Conservation (phyloP, 2,797 vertebrate species). For the Tauraco hartlaubi region DNA sequence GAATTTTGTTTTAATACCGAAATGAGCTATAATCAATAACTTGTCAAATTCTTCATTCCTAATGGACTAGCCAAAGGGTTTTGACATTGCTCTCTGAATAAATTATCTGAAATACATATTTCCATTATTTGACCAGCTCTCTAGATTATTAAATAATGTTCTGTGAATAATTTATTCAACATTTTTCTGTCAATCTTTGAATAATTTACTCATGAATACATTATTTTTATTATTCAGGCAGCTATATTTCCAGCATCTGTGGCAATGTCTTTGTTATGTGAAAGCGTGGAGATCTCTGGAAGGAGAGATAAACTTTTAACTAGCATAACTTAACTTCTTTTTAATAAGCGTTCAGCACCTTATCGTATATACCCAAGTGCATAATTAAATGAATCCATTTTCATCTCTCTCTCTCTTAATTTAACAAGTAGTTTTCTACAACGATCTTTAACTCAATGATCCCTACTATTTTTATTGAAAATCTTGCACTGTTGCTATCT, state of each 20-base stretch:
- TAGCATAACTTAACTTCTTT: conserved; percentile 24
- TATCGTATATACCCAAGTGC: conserved; percentile 18
- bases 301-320: conserved; percentile 28
- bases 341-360: not conserved
- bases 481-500: not conserved
- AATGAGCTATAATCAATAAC: conserved; percentile 57
- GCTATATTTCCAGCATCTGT: conserved; percentile 19
- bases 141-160: conserved; percentile 63
- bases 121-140: conserved; percentile 62
- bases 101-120: conserved; percentile 56
- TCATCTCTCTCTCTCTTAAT: not conserved
- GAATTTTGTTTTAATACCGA: conserved; percentile 46
- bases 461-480: not conserved
- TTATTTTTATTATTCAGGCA: conserved; percentile 62
- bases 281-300: conserved; percentile 11
- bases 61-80: conserved; percentile 46
- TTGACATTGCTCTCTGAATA: conserved; percentile 42
- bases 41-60: conserved; percentile 54
- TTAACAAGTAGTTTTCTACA: not conserved
- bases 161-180: conserved; percentile 68
- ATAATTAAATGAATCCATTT: conserved; percentile 44
- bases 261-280: conserved; percentile 39
- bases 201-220: conserved; percentile 55
- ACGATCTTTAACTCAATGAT: not conserved
- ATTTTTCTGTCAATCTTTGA: conserved; percentile 67